Evolutionary conservation across 2,797 vertebrate genomes (phyloP).

Genomic region (Notolepis coatsorum): DNA sequence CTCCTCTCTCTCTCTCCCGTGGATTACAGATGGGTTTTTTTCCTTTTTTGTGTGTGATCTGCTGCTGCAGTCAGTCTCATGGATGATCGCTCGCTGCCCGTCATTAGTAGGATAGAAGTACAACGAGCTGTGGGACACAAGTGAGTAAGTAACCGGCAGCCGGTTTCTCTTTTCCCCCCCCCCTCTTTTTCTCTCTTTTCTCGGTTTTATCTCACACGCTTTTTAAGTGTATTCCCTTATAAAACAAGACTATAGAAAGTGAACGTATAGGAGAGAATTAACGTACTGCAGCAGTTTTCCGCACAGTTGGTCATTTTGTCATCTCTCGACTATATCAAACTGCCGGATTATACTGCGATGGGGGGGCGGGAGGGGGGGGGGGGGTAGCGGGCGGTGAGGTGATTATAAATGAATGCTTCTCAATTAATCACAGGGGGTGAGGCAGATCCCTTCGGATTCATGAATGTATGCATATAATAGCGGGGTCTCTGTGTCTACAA

Average conservation of each 20-base stretch:
- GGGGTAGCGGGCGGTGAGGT: no score
- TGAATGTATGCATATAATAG: conserved; percentile 22
- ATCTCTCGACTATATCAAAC: background rate
- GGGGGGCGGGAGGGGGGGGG: no score
- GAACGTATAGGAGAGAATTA: conserved; percentile 51
- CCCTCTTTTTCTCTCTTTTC: background rate
- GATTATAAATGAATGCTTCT: conserved; percentile 36
- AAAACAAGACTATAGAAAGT: conserved; percentile 45
- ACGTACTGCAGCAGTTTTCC: conserved; percentile 25
- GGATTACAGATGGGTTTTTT: conserved; percentile 82
- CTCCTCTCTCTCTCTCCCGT: conserved; percentile 52
- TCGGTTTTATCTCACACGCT: conserved; percentile 51
- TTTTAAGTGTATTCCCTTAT: no score
- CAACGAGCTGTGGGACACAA: conserved; percentile 71
- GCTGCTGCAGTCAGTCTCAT: conserved; percentile 60
- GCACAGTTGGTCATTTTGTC: conserved; percentile 18
- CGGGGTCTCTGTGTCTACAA: conserved; percentile 52
- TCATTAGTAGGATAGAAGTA: conserved; percentile 73
- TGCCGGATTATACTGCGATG: conserved; percentile 34
- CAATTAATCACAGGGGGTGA: conserved; percentile 23
- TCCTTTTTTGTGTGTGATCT: no score
- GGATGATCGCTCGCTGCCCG: conserved; percentile 65
- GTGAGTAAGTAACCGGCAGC: conserved; percentile 72
- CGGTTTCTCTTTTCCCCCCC: conserved; percentile 26
- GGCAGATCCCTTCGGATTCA: conserved; percentile 21